Conservation (phyloP, 2,888 invertebrate species). For the Odontocolon sp. region DNA sequence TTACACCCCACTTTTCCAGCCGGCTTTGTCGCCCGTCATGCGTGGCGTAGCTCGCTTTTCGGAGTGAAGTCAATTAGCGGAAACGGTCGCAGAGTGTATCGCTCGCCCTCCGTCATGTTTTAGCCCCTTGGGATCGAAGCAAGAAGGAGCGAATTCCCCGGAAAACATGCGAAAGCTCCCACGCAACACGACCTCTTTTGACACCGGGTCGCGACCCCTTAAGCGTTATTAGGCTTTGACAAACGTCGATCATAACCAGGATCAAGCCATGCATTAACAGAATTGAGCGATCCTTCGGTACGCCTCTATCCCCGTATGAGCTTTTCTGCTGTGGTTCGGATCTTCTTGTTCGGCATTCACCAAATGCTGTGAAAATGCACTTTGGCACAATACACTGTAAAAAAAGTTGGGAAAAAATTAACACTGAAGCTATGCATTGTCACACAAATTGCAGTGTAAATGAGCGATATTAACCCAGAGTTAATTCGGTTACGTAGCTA, state of each 20-base stretch:
- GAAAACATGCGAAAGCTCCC: conserved; percentile 23
- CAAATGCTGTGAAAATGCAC: too few relatives aligned
- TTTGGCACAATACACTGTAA: too few relatives aligned
- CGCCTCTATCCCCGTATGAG: not conserved
- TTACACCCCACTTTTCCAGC: not conserved
- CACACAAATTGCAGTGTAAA: too few relatives aligned
- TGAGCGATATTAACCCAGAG: too few relatives aligned
- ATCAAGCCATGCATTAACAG: conserved; percentile 34
- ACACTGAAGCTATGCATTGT: too few relatives aligned
- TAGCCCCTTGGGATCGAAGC: conserved; percentile 15
- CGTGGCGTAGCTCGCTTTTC: not conserved
- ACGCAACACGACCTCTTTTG: conserved; percentile 18
- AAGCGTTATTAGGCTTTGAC: conserved; percentile 23
- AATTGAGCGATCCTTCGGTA: conserved; percentile 37
- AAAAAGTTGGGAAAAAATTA: too few relatives aligned
- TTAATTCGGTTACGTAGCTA: too few relatives aligned
- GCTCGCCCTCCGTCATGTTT: conserved; percentile 19
- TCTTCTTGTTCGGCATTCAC: too few relatives aligned
- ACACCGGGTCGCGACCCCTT: conserved; percentile 33
- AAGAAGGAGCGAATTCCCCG: not conserved
- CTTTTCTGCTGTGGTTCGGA: not conserved
- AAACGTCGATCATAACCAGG: conserved; percentile 39
- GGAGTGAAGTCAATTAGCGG: conserved; percentile 39
- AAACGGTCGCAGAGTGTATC: conserved; percentile 30
- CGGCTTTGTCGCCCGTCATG: conserved; percentile 14